phyloP scores from a whole-genome alignment of 2,888 invertebrate species.

The Eilema caniola region DNA sequence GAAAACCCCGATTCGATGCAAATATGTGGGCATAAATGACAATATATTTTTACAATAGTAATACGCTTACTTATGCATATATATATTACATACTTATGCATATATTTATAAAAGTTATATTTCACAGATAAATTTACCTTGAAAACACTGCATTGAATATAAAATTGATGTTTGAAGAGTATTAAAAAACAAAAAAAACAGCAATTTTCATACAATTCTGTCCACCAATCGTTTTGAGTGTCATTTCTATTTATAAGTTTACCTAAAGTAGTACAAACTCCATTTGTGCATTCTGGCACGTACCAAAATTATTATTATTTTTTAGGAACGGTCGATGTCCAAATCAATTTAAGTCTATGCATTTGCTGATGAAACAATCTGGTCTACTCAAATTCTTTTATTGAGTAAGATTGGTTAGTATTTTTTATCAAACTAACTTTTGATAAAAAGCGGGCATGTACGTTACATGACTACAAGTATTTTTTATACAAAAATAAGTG shows the following conservation, averaged over 20 bases:
- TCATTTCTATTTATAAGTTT: neutral
- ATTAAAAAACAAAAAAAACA: too few species aligned
- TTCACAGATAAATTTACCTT: neutral
- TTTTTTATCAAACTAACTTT: too few species aligned
- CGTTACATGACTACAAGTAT: too few species aligned
- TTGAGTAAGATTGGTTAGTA: too few species aligned
- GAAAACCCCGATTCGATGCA: neutral
- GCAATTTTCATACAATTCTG: neutral
- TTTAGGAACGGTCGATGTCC: neutral
- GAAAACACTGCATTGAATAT: neutral
- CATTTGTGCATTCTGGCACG: constrained; percentile 2
- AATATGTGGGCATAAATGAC: neutral
- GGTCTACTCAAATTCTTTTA: too few species aligned
- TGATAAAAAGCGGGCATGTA: too few species aligned
- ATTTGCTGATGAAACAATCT: too few species aligned
- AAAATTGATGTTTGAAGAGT: neutral
- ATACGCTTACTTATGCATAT: neutral
- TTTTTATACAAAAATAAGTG: too few species aligned
- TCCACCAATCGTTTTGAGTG: neutral
- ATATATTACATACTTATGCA: too few species aligned
- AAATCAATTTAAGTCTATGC: neutral
- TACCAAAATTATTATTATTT: neutral
- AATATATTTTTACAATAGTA: neutral
- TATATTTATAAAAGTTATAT: too few species aligned
- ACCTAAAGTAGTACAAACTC: neutral